Evolutionary conservation across 2,797 vertebrate genomes (phyloP), one percentile per base, ranked within the genome.

Genomic region (Chiloscyllium punctatum): DNA sequence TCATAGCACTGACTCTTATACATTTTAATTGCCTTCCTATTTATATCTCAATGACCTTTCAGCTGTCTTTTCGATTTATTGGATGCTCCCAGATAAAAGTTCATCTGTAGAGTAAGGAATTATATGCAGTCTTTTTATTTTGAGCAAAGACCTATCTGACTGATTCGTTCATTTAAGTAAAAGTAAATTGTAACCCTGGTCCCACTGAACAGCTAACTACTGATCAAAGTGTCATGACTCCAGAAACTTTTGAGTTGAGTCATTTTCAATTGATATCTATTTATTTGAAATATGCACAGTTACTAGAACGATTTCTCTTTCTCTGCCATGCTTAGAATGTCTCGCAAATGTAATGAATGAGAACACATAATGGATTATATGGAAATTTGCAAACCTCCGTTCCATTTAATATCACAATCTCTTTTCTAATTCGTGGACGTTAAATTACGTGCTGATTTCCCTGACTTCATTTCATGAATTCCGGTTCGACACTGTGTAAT

Each of bases 1-100:
- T 68, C n/a, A 37, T 9, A 42, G n/a, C 62, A 69, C 33, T 92
- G 90, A 92, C 62, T 92, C 30, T 23, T 68, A 42, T 66, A 92
- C n/a, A 69, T 92, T 92, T 92, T 92, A 92, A 69, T 92, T 92
- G n/a, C 62, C 62, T 25, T 69, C n/a, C 62, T 92, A 92, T 92
- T 92, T 92, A 25, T 18, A 42, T 42, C 18, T 37, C 33, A n/a
- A n/a, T 92, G 66, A n/a, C 18, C 90, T 69, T 92, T 42, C 62
- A 42, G 90, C 62, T 92, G 62, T 92, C 90, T 92, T n/a, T 92
- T 37, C 90, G 42, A 92, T 69, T 92, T 69, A 25, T 92, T 68
- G 42, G 68, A 69, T 42, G 66, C 90, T 68, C 9, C 90, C 1
- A 42, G 90, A 68, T 92, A 68, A 92, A 68, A 13, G 62, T 68